A percentile compares a stretch with the other conserved stretches of the same genome.
Evolutionary conservation across 1,140 invertebrate species (phyloP).

Genomic region (Ceratina japonica): DNA sequence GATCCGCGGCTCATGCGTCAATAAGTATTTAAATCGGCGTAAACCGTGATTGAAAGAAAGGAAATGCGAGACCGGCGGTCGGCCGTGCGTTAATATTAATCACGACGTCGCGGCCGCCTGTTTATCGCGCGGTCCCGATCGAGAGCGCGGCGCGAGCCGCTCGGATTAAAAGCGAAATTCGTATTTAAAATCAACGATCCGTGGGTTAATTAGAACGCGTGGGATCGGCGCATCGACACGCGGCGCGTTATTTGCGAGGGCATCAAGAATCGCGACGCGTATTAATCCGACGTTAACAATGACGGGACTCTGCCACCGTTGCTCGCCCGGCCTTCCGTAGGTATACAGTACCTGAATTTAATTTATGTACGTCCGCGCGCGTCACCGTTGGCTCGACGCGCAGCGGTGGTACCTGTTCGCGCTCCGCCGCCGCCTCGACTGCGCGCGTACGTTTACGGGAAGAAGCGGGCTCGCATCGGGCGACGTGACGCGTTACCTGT

Average conservation of each 20-base stretch:
- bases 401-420: too few relatives aligned
- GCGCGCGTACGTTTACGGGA: slow-evolving; percentile 55
- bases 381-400: slow-evolving; percentile 24
- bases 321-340: not conserved
- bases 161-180: slow-evolving; percentile 6
- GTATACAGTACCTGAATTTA: slow-evolving; percentile 20
- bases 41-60: not conserved
- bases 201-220: slow-evolving; percentile 7
- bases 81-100: slow-evolving; percentile 5
- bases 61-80: not conserved
- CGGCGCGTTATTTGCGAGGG: too few relatives aligned
- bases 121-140: not conserved
- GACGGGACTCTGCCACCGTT: not conserved
- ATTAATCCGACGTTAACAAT: not conserved
- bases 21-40: not conserved
- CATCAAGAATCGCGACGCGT: not conserved
- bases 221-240: not conserved
- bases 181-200: not conserved
- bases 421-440: slow-evolving; percentile 15
- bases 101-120: not conserved
- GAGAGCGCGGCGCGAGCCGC: too few relatives aligned
- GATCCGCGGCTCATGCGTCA: not conserved
- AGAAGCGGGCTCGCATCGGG: slow-evolving; percentile 39
- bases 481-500: slow-evolving; percentile 68
- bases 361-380: slow-evolving; percentile 15